A percentile compares a stretch with the other conserved stretches of the same genome.
Conservation (phyloP, 2,888 invertebrate species). For the Dascillus cervinus region DNA sequence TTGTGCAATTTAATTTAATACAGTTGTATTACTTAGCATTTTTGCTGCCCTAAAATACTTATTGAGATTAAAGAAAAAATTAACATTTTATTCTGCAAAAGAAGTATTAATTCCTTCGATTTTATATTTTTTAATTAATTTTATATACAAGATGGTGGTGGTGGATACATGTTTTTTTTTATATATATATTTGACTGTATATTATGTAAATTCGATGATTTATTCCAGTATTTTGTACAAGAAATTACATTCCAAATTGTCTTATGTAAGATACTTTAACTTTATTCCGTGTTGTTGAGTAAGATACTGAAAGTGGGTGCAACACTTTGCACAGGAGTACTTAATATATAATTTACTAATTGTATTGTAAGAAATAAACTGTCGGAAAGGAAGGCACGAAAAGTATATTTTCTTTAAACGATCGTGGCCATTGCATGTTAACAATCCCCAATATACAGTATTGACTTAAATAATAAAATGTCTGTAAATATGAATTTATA, state of each 20-base stretch:
- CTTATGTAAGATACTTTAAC: slow-evolving; percentile 15
- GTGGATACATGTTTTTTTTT: not conserved
- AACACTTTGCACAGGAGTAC: too few species aligned
- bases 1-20: slow-evolving; percentile 31
- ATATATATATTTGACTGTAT: not conserved
- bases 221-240: slow-evolving; percentile 9
- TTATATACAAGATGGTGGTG: not conserved
- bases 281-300: slow-evolving; percentile 4
- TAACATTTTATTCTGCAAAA: too few species aligned
- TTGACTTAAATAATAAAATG: slow-evolving; percentile 27
- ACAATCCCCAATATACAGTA: slow-evolving; percentile 33
- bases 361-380: too few species aligned
- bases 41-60: slow-evolving; percentile 18
- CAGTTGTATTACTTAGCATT: slow-evolving; percentile 12
- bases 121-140: not conserved
- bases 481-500: slow-evolving; percentile 28
- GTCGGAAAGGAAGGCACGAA: not conserved
- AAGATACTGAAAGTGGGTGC: too few species aligned
- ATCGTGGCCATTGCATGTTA: slow-evolving; percentile 32
- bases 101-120: too few species aligned
- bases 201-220: not conserved
- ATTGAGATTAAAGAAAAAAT: slow-evolving; percentile 9
- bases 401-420: slow-evolving; percentile 10
- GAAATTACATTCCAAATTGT: slow-evolving; percentile 11
- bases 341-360: too few species aligned